These are phyloP conservation scores for Empidonax traillii DNA, from an alignment of 2,113 vertebrate species.

Conservation along the genomic window DNA sequence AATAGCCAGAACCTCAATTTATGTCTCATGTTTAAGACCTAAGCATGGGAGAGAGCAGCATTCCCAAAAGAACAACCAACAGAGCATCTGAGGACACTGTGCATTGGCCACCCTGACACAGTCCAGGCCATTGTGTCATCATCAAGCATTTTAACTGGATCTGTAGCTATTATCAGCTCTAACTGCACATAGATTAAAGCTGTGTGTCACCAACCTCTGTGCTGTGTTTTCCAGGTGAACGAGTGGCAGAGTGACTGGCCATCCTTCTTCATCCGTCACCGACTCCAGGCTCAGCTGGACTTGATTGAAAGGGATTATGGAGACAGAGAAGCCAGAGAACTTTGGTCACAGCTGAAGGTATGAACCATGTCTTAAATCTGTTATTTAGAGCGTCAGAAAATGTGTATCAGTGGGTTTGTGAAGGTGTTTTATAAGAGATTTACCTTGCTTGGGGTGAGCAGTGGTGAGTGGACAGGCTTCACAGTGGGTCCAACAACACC, in stretches of 20 bases:
- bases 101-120: not conserved
- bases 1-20: not conserved
- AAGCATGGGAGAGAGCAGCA: not conserved
- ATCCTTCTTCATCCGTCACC: conserved; percentile 81
- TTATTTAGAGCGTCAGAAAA: not conserved
- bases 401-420: not conserved
- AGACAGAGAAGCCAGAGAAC: conserved; percentile 82
- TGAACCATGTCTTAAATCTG: not conserved
- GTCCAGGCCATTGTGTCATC: not conserved
- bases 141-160: not conserved
- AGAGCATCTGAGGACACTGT: not conserved
- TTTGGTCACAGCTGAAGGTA: conserved; percentile 89
- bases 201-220: not conserved
- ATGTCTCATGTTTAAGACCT: not conserved
- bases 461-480: not conserved
- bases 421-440: not conserved
- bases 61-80: not conserved
- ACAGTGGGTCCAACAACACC: not conserved
- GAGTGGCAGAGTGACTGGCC: conserved; percentile 90
- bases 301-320: conserved; percentile 86
- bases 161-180: not conserved
- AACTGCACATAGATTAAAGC: not conserved
- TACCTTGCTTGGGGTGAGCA: not conserved
- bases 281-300: conserved; percentile 82
- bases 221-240: conserved; percentile 75